Base-by-base conservation (phyloP, 2,797 vertebrate species). In the Bovichtus variegatus region DNA sequence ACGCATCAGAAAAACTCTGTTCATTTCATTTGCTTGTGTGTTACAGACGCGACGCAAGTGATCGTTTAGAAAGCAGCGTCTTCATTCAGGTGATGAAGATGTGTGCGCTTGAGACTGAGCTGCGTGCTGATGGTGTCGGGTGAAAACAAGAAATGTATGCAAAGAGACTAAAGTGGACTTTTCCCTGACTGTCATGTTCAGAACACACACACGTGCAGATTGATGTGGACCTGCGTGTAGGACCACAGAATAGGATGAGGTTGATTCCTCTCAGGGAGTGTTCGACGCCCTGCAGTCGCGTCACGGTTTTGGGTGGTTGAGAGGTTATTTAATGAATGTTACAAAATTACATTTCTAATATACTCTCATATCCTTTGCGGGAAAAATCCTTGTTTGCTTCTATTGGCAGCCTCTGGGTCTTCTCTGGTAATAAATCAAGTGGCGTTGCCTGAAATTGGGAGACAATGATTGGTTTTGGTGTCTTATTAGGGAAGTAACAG, bases 321-420 rank as follows among this genome's bases (percentile, higher is more conserved):
- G 57, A 80, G 49, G 70, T 79, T 84, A 67, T 81, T 81, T 73
- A 70, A 84, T 82, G 68, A 89, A 83, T 3, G 7, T 50, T 65
- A 76, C n/a, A 62, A 72, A 87, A 84, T 81, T 67, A 71, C 27
- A 61, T 65, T 76, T 75, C 12, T 78, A 76, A 85, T 81, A 63
- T 15, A 23, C 64, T 3, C 23, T 78, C 54, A 38, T 41, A 64
- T 61, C 36, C 29, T 74, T 38, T 31, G 57, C 19, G 61, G 19
- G 46, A 71, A 53, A 5, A 31, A 6, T 5, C 31, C 5, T 15
- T 21, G 34, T 75, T 68, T 75, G 43, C 54, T 41, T 34, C 34
- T 18, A 15, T 65, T 76, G 66, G 41, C 63, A 68, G 60, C 74
- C 79, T 73, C 0, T 6, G 11, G 73, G 70, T 10, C 10, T 29